A percentile compares a stretch with the other conserved stretches of the same genome.
phyloP scores from a whole-genome alignment of 1,140 invertebrate genomes.

The Rhizoglyphus robini region DNA sequence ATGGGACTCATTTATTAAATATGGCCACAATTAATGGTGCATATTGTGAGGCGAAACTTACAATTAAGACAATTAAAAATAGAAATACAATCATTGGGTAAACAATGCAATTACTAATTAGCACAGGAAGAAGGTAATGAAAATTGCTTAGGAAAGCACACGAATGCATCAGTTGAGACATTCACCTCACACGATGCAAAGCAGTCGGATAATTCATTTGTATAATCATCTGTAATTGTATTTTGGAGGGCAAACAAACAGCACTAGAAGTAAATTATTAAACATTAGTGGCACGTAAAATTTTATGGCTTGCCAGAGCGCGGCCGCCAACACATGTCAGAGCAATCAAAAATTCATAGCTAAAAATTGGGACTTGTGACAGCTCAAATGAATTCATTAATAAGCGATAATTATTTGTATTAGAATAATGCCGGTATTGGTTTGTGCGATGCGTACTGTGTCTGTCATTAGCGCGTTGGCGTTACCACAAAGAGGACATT shows the following conservation, averaged over 20 bases:
- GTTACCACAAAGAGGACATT: too few relatives aligned
- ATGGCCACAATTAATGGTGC: neutral
- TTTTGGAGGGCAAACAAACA: too few relatives aligned
- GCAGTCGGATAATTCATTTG: too few relatives aligned
- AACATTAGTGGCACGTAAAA: neutral
- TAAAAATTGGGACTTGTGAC: conserved; percentile 4
- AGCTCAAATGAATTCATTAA: conserved; percentile 1
- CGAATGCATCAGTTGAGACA: too few relatives aligned
- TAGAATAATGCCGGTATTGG: neutral
- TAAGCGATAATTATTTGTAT: conserved; percentile 9
- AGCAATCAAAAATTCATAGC: neutral
- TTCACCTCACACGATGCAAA: too few relatives aligned
- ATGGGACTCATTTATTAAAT: neutral
- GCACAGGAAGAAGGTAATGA: too few relatives aligned
- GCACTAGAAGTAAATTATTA: neutral
- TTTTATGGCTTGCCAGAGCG: neutral
- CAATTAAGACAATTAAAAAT: conserved; percentile 14
- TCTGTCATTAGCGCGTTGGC: conserved; percentile 12
- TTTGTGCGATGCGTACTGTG: too few relatives aligned
- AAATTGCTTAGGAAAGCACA: too few relatives aligned
- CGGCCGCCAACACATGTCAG: neutral
- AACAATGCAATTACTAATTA: conserved; percentile 13
- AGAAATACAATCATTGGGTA: conserved; percentile 1
- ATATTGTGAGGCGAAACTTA: neutral
- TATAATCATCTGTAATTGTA: too few relatives aligned